phyloP scores from a whole-genome alignment of 2,113 vertebrate genomes.

The Menura novaehollandiae region DNA sequence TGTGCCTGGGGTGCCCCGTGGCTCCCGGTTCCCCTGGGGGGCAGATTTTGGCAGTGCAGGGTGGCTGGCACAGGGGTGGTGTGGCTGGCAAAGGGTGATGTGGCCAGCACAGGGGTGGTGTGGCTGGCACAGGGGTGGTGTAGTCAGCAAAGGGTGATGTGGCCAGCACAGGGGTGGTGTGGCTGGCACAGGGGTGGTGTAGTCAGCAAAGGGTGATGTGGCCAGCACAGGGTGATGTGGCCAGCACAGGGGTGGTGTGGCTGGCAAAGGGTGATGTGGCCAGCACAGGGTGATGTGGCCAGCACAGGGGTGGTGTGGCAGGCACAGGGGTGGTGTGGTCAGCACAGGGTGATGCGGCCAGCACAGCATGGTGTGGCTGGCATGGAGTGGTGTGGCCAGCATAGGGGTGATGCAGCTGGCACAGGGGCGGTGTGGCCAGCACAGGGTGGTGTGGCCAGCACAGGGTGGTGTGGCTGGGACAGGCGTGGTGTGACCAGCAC shows the following conservation, averaged over 20 bases:
- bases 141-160: too few species aligned
- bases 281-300: too few species aligned
- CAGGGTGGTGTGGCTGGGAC: too few species aligned
- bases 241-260: background rate
- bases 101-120: fast-evolving
- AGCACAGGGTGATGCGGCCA: fast-evolving
- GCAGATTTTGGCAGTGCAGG: fast-evolving
- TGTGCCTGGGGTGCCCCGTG: fast-evolving
- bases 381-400: background rate
- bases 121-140: too few species aligned
- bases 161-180: fast-evolving
- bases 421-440: background rate
- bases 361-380: background rate
- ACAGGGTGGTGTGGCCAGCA: too few species aligned
- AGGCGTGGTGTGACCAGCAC: too few species aligned
- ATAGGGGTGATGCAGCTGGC: background rate
- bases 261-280: too few species aligned
- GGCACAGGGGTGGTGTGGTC: background rate
- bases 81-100: too few species aligned
- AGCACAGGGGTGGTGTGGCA: background rate
- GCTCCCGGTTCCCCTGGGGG: fast-evolving
- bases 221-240: fast-evolving
- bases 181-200: too few species aligned
- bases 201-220: too few species aligned
- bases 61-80: background rate